phyloP scores from a whole-genome alignment of 1,140 invertebrate genomes.

The Hypsibius dujardini region DNA sequence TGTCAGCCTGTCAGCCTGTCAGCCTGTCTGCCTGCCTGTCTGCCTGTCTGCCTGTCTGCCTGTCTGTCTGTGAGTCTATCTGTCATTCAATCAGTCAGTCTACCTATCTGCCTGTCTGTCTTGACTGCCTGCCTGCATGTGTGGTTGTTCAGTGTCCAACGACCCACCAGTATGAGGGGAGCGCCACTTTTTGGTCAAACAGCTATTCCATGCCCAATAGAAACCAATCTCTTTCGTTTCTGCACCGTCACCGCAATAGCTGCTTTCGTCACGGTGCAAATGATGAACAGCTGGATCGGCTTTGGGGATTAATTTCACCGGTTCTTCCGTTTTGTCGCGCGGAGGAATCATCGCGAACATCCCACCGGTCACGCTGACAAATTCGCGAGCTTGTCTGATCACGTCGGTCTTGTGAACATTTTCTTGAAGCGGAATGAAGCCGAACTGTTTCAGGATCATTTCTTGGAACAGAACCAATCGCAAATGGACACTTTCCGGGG shows the following conservation, averaged over 20 bases:
- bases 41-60: too few relatives aligned
- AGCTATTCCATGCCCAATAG: slow-evolving; percentile 97
- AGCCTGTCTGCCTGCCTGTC: too few relatives aligned
- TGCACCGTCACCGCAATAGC: slow-evolving; percentile 22
- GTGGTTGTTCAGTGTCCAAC: too few relatives aligned
- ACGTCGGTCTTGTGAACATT: background rate
- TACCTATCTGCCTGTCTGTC: too few relatives aligned
- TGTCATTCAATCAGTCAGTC: too few relatives aligned
- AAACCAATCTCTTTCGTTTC: slow-evolving; percentile 54
- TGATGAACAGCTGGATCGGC: too few relatives aligned
- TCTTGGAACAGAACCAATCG: slow-evolving; percentile 34
- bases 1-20: too few relatives aligned
- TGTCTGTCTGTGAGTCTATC: too few relatives aligned
- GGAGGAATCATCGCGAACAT: slow-evolving; percentile 78
- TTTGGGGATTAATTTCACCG: background rate
- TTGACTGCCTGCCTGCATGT: too few relatives aligned
- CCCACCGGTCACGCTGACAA: slow-evolving; percentile 77
- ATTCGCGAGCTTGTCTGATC: slow-evolving; percentile 38
- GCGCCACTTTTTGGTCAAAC: slow-evolving; percentile 79
- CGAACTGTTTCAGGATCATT: slow-evolving; percentile 57
- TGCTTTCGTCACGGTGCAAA: slow-evolving; percentile 8
- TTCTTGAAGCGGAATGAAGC: slow-evolving; percentile 53
- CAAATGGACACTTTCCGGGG: background rate
- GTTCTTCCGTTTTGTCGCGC: slow-evolving; percentile 18
- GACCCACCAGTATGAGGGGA: slow-evolving; percentile 63